Evolutionary conservation across 2,888 invertebrate genomes (phyloP).

Genomic region (Hetaerina titia): DNA sequence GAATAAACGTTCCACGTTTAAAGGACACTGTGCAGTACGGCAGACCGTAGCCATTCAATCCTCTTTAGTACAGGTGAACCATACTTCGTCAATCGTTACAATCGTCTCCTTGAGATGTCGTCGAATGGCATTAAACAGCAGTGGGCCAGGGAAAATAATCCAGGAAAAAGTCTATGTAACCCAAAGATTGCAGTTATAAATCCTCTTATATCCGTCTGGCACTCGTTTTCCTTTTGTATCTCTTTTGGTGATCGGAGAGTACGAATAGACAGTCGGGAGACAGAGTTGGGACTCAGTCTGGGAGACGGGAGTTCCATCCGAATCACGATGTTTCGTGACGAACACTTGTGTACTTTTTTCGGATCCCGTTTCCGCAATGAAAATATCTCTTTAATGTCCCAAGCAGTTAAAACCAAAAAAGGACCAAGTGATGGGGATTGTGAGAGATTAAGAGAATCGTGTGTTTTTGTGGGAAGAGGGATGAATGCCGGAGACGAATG

Average conservation of each 20-base stretch:
- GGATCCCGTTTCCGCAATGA: background rate
- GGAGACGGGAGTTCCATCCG: background rate
- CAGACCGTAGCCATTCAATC: background rate
- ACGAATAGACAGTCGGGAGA: background rate
- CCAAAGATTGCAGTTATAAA: constrained; percentile 13
- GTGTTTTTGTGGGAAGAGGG: background rate
- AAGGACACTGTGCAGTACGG: background rate
- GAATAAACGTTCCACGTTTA: too few species aligned
- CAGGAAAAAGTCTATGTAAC: constrained; percentile 13
- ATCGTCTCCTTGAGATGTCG: background rate
- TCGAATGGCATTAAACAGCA: constrained; percentile 26
- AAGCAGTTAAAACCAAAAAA: background rate
- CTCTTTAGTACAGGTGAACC: background rate
- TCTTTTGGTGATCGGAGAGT: background rate
- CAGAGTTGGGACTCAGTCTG: too few species aligned
- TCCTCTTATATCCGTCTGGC: constrained; percentile 4
- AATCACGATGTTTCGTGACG: constrained; percentile 13
- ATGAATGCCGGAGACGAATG: background rate
- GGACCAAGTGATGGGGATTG: background rate
- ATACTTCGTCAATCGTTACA: background rate
- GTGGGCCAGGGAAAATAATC: background rate
- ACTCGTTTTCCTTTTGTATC: background rate
- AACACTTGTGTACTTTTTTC: background rate
- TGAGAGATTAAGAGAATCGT: background rate
- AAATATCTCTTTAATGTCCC: background rate